Percentiles rank a stretch among this genome's conserved stretches.
Conservation (phyloP, 2,113 vertebrate species). For the Columba janthina region DNA sequence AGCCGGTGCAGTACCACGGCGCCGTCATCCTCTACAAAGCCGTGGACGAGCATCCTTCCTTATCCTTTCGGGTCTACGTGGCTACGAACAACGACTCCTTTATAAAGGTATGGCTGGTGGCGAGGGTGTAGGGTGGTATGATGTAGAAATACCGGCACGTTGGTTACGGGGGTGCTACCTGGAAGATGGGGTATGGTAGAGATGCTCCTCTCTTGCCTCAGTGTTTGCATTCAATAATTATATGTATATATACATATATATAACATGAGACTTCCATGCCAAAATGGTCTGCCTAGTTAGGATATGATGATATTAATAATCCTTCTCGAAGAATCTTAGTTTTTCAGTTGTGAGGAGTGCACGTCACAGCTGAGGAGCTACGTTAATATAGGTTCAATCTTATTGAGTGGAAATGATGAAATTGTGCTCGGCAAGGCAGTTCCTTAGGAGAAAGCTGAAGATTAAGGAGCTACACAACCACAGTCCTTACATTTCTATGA, state of each 20-base stretch:
- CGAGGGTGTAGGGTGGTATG: fast-evolving
- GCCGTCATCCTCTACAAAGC: constrained; percentile 86
- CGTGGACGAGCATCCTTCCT: constrained; percentile 68
- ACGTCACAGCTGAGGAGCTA: too few relatives aligned
- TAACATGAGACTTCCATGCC: not conserved
- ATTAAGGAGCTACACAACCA: too few relatives aligned
- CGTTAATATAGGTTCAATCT: too few relatives aligned
- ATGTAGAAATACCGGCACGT: fast-evolving
- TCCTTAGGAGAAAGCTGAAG: too few relatives aligned
- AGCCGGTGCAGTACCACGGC: constrained; percentile 76
- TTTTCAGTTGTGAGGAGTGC: too few relatives aligned
- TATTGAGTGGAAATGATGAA: too few relatives aligned
- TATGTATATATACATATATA: too few relatives aligned
- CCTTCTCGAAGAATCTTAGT: too few relatives aligned
- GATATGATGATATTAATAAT: too few relatives aligned
- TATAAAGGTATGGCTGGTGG: constrained; percentile 71
- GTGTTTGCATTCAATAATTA: not conserved
- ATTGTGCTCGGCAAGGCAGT: too few relatives aligned
- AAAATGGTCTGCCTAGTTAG: not conserved
- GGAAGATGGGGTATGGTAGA: not conserved
- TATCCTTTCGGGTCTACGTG: constrained; percentile 85
- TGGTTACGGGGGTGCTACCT: fast-evolving
- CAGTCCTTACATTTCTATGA: too few relatives aligned
- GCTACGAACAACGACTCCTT: constrained; percentile 86
- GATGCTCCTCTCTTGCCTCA: not conserved